Evolutionary conservation across 2,888 invertebrate genomes (phyloP).

Genomic region (Balanococcus diminutus): DNA sequence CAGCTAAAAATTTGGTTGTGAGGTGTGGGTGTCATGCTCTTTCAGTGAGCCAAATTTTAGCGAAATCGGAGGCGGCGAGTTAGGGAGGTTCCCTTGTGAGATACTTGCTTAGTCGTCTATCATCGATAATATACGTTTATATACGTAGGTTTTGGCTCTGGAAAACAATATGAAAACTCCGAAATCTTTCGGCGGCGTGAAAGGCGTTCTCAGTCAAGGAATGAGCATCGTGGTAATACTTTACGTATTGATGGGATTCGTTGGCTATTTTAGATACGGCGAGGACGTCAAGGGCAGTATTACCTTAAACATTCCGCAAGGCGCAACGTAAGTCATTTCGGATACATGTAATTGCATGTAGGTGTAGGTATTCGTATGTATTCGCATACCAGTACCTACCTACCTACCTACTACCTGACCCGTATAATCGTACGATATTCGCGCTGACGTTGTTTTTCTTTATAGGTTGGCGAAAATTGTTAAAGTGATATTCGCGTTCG

Average conservation of each 20-base stretch:
- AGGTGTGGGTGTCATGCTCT: too few relatives aligned
- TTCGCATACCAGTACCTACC: neutral
- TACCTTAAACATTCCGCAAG: constrained; percentile 77
- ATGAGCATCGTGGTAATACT: constrained; percentile 78
- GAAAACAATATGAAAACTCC: constrained; percentile 91
- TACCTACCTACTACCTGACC: neutral
- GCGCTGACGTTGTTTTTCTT: constrained; percentile 54
- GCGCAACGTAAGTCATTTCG: constrained; percentile 64
- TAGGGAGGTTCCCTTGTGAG: too few relatives aligned
- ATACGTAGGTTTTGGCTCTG: constrained; percentile 81
- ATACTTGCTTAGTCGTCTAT: too few relatives aligned
- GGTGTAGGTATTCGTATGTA: too few relatives aligned
- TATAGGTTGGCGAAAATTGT: constrained; percentile 70
- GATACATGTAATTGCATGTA: neutral
- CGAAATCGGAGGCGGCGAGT: too few relatives aligned
- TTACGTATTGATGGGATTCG: constrained; percentile 80
- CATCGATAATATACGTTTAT: too few relatives aligned
- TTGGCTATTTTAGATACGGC: constrained; percentile 84
- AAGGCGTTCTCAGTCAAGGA: constrained; percentile 81
- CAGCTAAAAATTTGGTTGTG: too few relatives aligned
- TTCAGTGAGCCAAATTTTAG: too few relatives aligned
- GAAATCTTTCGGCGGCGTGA: constrained; percentile 74
- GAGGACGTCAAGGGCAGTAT: constrained; percentile 73
- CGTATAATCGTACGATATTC: too few relatives aligned
- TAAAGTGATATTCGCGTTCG: constrained; percentile 69